phyloP scores from a whole-genome alignment of 2,797 vertebrate genomes.

The Dipus sagitta region DNA sequence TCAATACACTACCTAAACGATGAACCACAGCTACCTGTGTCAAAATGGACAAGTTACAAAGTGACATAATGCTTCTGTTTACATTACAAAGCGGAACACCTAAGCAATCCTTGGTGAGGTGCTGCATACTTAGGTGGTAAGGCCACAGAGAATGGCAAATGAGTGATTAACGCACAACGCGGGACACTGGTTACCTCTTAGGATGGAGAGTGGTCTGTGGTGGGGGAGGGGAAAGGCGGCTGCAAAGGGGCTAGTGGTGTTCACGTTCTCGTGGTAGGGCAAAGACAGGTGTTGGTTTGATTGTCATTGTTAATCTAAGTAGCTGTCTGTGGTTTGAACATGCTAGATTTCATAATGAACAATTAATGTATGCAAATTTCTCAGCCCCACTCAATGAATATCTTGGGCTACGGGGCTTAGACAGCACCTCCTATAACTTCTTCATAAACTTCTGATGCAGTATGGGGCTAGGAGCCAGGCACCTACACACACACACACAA shows the following conservation, averaged over 20 bases:
- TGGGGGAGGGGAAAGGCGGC: not conserved
- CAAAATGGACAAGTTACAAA: slow-evolving; percentile 52
- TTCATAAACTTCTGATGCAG: not conserved
- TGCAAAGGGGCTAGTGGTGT: not conserved
- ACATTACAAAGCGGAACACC: not conserved
- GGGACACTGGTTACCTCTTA: not conserved
- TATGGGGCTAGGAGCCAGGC: not conserved
- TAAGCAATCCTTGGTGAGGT: not conserved
- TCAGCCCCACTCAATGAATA: not conserved
- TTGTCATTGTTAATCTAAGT: not conserved
- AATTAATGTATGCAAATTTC: not conserved
- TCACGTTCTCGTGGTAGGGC: not conserved
- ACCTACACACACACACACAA: not conserved
- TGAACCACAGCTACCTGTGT: not conserved
- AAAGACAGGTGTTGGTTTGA: not conserved
- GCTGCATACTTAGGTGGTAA: not conserved
- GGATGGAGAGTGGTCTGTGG: not conserved
- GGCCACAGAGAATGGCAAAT: not conserved
- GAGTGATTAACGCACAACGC: not conserved
- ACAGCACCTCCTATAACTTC: not conserved
- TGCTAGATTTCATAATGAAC: slow-evolving; percentile 5
- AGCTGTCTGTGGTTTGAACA: not conserved
- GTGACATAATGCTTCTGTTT: not conserved
- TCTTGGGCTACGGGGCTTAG: not conserved
- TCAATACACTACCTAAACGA: not conserved